Base-by-base conservation (phyloP, 1,140 invertebrate genomes). In the Tetraneura akinire region DNA sequence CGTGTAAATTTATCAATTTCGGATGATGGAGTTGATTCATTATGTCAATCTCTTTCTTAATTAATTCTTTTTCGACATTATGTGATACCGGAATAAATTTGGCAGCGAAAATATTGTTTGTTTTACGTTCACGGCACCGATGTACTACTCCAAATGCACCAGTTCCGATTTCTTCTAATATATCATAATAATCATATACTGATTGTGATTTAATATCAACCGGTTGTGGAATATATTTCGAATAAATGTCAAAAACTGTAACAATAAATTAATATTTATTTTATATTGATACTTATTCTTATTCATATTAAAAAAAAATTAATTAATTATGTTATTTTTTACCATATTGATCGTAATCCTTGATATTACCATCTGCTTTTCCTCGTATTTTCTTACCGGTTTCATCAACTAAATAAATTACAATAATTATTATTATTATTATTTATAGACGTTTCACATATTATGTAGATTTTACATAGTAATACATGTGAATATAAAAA, bases 81-180 rank as follows among this genome's bases (percentile, higher is more conserved):
- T 96, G 95, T 0, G 95, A 92, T 18, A 97, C 96, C 5, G 96
- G 96, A 83, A 99, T 98, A 86, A 99, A 99, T 87, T 99, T 99
- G 55, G 97, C 98, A 0, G 98, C 98, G 86, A 98, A 99, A 66
- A 96, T 96, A 84, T 97, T 96, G 18, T 97, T 97, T 64, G 96
- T 98, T 37, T 94, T 90, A 82, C 96, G 91, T 87, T 99, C 98
- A 26, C 96, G 90, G 85, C 97, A 99, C 42, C 98, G 89, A 85
- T 99, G 98, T 0, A 99, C 98, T 32, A 99, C 97, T 74, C 98
- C 98, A 86, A 99, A 99, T 8, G 98, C 97, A 66, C 98, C 98
- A 82, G 95, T 97, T 83, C 98, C 98, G 83, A 99, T 97, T 89
- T 99, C 98, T 87, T 99, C 98, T 21, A 99, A 88, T 81, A 99